Evolutionary conservation across 2,888 invertebrate species (phyloP).

Genomic region (Diloba caeruleocephala): DNA sequence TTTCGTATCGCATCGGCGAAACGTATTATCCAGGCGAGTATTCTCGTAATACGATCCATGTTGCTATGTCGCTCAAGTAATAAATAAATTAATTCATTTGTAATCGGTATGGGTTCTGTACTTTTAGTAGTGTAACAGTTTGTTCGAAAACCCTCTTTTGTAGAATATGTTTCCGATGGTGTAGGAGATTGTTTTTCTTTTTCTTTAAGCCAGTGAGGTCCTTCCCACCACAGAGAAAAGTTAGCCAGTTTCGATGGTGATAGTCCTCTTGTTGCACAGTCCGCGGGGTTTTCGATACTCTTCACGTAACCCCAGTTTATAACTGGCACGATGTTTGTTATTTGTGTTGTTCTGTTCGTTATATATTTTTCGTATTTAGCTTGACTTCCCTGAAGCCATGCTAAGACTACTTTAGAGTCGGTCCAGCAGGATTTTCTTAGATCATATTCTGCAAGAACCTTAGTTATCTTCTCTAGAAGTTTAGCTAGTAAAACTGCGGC

Average conservation of each 20-base stretch:
- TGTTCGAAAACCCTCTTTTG: no score
- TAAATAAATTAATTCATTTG: no score
- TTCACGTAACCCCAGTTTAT: conserved; percentile 39
- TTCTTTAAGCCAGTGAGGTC: conserved; percentile 5
- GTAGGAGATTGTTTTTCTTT: no score
- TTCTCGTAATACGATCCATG: no score
- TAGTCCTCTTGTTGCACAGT: conserved; percentile 20
- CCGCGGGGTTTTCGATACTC: conserved; percentile 13
- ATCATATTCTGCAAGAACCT: not conserved
- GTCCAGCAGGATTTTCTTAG: conserved; percentile 1
- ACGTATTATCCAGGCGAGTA: no score
- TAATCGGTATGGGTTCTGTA: no score
- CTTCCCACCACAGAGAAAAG: conserved; percentile 42
- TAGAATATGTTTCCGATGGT: no score
- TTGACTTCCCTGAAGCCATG: conserved; percentile 39
- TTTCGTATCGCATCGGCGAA: no score
- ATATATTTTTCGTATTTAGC: conserved; percentile 23
- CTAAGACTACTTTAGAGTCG: conserved; percentile 27
- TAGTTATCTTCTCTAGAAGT: conserved; percentile 2
- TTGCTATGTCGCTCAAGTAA: no score
- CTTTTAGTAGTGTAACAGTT: no score
- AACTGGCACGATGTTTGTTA: conserved; percentile 26
- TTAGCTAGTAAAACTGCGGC: conserved; percentile 8
- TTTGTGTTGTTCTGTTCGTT: conserved; percentile 29
- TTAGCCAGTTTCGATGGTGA: conserved; percentile 22